These are phyloP conservation scores for Scaeva pyrastri DNA, from an alignment of 2,888 invertebrate species.

Conservation along the genomic window DNA sequence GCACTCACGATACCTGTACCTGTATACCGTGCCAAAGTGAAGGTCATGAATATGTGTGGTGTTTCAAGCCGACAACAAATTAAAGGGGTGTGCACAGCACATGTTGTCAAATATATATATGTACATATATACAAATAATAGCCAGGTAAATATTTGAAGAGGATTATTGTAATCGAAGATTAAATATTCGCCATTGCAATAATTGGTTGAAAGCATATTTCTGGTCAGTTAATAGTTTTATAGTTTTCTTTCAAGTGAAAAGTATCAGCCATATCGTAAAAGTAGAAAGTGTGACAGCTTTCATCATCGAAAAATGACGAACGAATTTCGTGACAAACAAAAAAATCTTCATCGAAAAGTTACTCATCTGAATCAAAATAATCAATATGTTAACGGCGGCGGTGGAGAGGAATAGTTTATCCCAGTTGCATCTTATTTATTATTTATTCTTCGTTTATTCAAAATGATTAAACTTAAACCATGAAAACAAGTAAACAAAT, in stretches of 20 bases:
- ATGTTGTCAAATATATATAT: conserved; percentile 16
- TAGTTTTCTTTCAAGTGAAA: conserved; percentile 1
- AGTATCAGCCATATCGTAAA: conserved; percentile 4
- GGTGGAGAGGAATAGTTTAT: not conserved
- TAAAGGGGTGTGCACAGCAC: conserved; percentile 24
- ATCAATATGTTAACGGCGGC: not conserved
- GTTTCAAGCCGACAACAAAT: conserved; percentile 23
- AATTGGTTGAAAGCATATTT: conserved; percentile 5
- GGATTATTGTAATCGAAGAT: conserved; percentile 42
- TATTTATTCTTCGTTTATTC: no score
- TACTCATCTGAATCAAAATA: conserved; percentile 18
- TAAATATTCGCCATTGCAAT: not conserved
- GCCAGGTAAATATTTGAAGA: not conserved
- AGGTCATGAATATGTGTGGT: conserved; percentile 66
- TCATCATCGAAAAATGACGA: conserved; percentile 17
- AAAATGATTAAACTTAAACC: no score
- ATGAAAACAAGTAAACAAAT: no score
- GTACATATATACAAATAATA: conserved; percentile 1
- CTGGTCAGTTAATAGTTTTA: conserved; percentile 7
- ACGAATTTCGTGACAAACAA: conserved; percentile 6
- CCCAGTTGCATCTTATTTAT: no score
- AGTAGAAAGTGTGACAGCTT: conserved; percentile 60
- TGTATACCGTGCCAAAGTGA: conserved; percentile 40
- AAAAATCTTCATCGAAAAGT: not conserved
- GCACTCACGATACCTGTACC: conserved; percentile 21